These are phyloP conservation scores for Antheraea yamamai DNA, from an alignment of 2,888 invertebrate genomes.

Conservation along the genomic window DNA sequence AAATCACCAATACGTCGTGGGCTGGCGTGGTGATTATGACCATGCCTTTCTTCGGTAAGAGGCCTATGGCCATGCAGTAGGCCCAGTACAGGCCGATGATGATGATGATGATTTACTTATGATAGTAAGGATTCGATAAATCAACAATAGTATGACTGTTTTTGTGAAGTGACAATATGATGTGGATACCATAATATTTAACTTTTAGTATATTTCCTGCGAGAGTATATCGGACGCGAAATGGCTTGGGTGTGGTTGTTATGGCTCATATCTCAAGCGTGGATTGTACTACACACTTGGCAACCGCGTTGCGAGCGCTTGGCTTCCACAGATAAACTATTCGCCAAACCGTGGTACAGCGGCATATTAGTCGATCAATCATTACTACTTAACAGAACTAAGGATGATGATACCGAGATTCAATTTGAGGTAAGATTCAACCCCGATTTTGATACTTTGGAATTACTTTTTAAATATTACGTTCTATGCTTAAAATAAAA, in stretches of 20 bases:
- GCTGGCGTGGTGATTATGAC: too few species aligned
- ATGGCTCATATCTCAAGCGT: conserved; percentile 92
- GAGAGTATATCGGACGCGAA: conserved; percentile 82
- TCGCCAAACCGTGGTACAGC: conserved; percentile 92
- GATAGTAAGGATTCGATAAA: not conserved
- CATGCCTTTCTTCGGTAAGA: too few species aligned
- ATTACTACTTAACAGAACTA: conserved; percentile 89
- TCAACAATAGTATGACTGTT: not conserved
- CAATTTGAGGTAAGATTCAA: conserved; percentile 61
- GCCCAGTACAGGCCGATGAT: not conserved
- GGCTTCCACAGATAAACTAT: conserved; percentile 92
- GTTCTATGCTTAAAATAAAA: not conserved
- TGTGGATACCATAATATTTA: not conserved
- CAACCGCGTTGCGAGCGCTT: conserved; percentile 90
- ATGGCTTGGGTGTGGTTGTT: conserved; percentile 90
- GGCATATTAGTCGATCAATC: conserved; percentile 92
- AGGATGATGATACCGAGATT: conserved; percentile 83
- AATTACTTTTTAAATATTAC: not conserved
- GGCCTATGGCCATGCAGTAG: too few species aligned
- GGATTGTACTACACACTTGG: conserved; percentile 95
- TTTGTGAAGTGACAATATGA: not conserved
- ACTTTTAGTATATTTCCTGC: conserved; percentile 22
- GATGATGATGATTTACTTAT: not conserved
- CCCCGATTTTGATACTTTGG: not conserved
- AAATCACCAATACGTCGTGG: too few species aligned